Evolutionary conservation across 2,888 invertebrate genomes (phyloP).

Genomic region (Balanococcus diminutus): DNA sequence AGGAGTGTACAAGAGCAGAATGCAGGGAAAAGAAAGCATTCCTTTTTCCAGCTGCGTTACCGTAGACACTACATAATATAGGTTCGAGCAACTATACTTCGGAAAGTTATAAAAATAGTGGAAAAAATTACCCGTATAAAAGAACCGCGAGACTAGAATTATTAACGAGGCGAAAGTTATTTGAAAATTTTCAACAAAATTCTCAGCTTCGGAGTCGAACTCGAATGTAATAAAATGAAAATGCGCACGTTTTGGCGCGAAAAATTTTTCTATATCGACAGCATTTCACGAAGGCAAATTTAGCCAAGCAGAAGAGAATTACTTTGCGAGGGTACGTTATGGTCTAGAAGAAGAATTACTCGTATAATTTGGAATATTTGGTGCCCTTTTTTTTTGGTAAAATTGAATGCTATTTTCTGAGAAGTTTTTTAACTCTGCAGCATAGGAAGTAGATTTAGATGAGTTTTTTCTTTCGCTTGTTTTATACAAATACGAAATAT

Average conservation of each 20-base stretch:
- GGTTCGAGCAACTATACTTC: background rate
- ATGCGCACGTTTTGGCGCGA: background rate
- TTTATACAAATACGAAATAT: too few species aligned
- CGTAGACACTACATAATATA: background rate
- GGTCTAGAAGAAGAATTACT: background rate
- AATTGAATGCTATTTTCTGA: too few species aligned
- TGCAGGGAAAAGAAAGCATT: background rate
- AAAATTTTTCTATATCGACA: background rate
- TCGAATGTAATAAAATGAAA: background rate
- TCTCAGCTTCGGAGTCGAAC: background rate
- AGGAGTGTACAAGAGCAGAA: background rate
- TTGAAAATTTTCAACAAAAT: background rate
- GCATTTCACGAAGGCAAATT: background rate
- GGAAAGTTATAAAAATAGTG: background rate
- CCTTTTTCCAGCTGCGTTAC: background rate
- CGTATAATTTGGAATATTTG: background rate
- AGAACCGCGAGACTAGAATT: background rate
- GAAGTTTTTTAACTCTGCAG: too few species aligned
- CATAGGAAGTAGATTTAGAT: too few species aligned
- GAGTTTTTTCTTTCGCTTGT: too few species aligned
- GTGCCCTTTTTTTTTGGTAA: background rate
- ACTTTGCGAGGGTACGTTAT: background rate
- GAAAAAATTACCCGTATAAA: background rate
- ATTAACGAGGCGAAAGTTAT: background rate
- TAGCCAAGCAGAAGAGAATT: background rate